Evolutionary conservation across 2,888 invertebrate species (phyloP).

Genomic region (Cataglyphis altisquamis): DNA sequence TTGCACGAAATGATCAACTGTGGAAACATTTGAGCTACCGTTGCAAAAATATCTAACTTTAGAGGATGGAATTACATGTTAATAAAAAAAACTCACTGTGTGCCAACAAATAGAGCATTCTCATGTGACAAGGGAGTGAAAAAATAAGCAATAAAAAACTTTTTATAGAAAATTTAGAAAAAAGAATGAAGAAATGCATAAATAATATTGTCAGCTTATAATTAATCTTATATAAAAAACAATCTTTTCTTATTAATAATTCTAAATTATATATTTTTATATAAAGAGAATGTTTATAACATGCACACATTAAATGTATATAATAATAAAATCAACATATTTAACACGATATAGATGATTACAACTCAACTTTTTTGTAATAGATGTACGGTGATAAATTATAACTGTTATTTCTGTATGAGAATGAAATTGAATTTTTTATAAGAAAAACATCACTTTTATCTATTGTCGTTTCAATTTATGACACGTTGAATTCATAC

Average conservation of each 20-base stretch:
- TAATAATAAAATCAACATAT: neutral
- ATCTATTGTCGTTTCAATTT: conserved; percentile 23
- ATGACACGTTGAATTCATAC: conserved; percentile 8
- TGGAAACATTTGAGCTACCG: neutral
- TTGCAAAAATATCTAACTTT: conserved; percentile 15
- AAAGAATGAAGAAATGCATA: neutral
- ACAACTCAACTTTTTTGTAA: neutral
- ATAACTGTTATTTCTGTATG: neutral
- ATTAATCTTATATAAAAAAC: conserved; percentile 2
- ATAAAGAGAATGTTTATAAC: neutral
- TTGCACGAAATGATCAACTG: neutral
- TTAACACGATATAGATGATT: neutral
- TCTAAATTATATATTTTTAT: neutral
- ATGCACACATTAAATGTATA: neutral
- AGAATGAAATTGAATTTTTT: conserved; percentile 1
- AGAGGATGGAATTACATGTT: neutral
- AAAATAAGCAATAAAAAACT: neutral
- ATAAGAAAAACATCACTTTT: conserved; percentile 4
- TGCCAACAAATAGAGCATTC: neutral
- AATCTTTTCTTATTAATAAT: neutral
- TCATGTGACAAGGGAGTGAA: neutral
- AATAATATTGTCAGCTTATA: neutral
- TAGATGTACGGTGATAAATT: neutral
- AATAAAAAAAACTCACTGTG: neutral
- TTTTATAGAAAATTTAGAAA: neutral